Base-by-base conservation (phyloP, 2,888 invertebrate genomes). In the Galeruca laticollis region DNA sequence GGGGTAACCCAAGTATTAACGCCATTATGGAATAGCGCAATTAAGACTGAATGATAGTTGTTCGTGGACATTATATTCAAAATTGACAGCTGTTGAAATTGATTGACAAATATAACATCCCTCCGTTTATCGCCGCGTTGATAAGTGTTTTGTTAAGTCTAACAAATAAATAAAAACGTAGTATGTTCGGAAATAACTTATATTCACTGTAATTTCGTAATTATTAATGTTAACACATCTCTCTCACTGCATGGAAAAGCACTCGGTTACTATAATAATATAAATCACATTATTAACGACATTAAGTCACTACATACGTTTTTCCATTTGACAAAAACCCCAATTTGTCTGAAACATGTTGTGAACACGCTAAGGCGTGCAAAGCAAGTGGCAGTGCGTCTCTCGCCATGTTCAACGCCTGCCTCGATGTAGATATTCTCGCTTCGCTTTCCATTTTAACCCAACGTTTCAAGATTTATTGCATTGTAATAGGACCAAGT, bases 401-500 rank as follows among this genome's bases (percentile, higher is more conserved):
- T 52, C 33, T 59, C 33, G 47, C 43, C 61, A 26, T 57, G 63
- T 61, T 60, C 61, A 62, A 65, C 68, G 68, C 71, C 65, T 59
- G 60, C 69, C 60, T 69, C 71, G 75, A 83, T 83, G 82, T 80
- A 83, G 82, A 82, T 82, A 81, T 82, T 81, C 76, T 77, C 82
- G 77, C 80, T 78, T 69, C 71, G 73, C 69, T 71, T 64, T 73
- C 77, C 75, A 75, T 71, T 73, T 71, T 74, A 72, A 76, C 79
- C 78, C 79, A 78, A 78, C 81, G 78, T 77, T 76, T 77, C 79
- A 81, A 87, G 88, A 89, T 89, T 88, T 88, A 89, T 89, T 84
- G 88, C 86, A 85, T 86, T 86, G 88, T 88, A 88, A 88, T 88
- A 87, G 88, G 88, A 87, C 88, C 88, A 88, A 88, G 88, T 88